phyloP scores from a whole-genome alignment of 37 sponge, comb jelly and placozoan genomes.

The Cladorhizidae sp. region DNA sequence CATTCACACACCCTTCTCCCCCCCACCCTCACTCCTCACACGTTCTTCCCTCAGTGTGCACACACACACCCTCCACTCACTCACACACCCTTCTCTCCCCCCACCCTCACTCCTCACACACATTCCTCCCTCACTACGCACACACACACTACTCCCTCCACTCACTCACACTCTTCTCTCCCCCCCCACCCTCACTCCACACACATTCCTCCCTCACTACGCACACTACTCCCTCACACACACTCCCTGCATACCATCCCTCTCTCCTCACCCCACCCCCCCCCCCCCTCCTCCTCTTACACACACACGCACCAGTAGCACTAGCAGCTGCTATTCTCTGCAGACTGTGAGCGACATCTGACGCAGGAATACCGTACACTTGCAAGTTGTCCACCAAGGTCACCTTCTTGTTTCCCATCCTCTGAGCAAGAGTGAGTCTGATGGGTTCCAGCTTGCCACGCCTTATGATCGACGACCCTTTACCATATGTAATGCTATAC shows the following conservation, averaged over 20 bases:
- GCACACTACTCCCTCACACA: no score
- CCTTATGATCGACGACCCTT: background rate
- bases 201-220: no score
- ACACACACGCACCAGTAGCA: conserved; percentile 34
- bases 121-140: background rate
- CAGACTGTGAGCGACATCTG: conserved; percentile 31
- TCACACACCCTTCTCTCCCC: no score
- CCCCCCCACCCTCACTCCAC: no score
- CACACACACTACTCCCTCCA: background rate
- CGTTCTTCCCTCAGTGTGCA: no score
- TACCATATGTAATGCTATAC: conserved; percentile 13
- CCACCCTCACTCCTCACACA: no score
- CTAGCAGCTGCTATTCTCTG: conserved; percentile 69
- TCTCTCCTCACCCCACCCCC: no score
- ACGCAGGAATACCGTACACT: conserved; percentile 39
- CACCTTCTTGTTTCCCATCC: conserved; percentile 65
- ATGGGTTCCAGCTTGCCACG: conserved; percentile 45
- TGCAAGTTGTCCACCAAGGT: conserved; percentile 74
- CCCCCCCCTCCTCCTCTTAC: background rate
- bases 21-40: no score
- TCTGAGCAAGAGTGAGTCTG: conserved; percentile 27
- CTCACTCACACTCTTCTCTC: no score
- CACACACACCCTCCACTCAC: no score
- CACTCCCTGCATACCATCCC: no score
- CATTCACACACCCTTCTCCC: no score